A percentile compares a stretch with the other conserved stretches of the same genome.
phyloP scores from a whole-genome alignment of 2,888 invertebrate species.

The Trypoxylon attenuatum region DNA sequence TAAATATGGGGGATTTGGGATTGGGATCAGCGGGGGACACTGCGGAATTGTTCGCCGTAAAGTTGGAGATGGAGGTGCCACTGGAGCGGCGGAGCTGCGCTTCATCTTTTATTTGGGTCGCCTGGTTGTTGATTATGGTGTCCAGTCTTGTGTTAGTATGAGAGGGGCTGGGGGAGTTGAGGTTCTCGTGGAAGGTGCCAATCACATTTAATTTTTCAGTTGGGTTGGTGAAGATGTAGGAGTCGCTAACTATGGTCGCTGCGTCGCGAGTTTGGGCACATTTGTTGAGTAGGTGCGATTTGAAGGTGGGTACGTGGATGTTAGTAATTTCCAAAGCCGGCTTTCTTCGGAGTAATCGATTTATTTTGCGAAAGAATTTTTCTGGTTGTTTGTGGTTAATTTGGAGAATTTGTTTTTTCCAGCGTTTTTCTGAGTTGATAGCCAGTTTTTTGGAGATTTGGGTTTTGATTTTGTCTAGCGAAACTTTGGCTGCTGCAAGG shows the following conservation, averaged over 20 bases:
- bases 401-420: background rate
- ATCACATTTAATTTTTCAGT: background rate
- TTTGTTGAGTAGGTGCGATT: background rate
- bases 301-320: background rate
- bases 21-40: no score
- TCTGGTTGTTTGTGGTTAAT: background rate
- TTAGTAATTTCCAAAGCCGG: no score
- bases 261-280: background rate
- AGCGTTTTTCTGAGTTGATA: background rate
- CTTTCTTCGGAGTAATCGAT: background rate
- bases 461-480: no score
- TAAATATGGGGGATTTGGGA: no score
- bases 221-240: background rate
- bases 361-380: background rate
- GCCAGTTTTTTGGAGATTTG: background rate
- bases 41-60: no score
- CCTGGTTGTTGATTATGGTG: background rate
- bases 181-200: background rate
- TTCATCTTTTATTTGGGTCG: no score
- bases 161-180: background rate
- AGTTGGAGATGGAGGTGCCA: no score
- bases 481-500: no score
- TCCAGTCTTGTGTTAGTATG: background rate
- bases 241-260: background rate
- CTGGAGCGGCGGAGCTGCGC: slow-evolving; percentile 66